Conservation (phyloP, 2,113 vertebrate species). For the Microcebus jonahi region DNA sequence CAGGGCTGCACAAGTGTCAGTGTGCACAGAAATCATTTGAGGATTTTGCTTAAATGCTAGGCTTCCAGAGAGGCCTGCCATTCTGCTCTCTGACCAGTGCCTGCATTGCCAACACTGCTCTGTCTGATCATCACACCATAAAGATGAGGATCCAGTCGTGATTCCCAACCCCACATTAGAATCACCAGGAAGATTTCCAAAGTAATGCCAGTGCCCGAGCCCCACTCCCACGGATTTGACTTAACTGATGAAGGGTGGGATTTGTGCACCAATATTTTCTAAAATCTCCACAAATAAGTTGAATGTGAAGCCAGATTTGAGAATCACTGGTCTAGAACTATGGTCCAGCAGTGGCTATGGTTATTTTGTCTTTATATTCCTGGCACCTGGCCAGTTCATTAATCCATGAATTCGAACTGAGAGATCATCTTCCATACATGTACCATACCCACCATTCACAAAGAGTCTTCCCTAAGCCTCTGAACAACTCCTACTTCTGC, state of each 20-base stretch:
- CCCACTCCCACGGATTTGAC: neutral
- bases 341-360: neutral
- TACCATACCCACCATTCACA: neutral
- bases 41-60: neutral
- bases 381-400: neutral
- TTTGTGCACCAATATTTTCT: neutral
- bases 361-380: neutral
- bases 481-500: neutral
- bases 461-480: neutral
- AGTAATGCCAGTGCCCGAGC: neutral
- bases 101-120: accelerated
- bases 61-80: neutral
- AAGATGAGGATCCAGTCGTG: neutral
- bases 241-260: neutral
- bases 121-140: neutral
- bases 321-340: neutral
- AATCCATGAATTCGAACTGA: neutral
- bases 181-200: neutral
- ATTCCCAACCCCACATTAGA: neutral
- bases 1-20: neutral
- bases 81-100: neutral
- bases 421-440: neutral
- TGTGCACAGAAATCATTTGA: neutral
- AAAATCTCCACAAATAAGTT: neutral
- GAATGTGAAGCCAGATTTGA: neutral